A percentile compares a stretch with the other conserved stretches of the same genome.
These are phyloP conservation scores for Poeciliopsis retropinna DNA, from an alignment of 2,113 vertebrate species.

Conservation along the genomic window DNA sequence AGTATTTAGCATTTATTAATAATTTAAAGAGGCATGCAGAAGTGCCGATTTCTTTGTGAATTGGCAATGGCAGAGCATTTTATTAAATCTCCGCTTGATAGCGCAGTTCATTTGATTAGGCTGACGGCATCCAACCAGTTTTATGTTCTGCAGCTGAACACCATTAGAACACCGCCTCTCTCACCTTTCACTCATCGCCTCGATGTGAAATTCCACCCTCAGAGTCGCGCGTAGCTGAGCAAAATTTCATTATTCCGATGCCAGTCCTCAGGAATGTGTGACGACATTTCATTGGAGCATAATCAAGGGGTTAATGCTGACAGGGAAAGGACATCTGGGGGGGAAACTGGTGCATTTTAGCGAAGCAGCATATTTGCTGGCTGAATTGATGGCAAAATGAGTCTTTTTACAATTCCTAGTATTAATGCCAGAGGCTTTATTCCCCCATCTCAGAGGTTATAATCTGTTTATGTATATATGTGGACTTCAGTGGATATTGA, in stretches of 20 bases:
- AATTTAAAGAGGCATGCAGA: conserved; percentile 22
- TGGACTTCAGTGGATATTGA: conserved; percentile 32
- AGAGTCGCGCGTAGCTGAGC: conserved; percentile 22
- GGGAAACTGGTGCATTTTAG: conserved; percentile 16
- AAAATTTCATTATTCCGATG: conserved; percentile 49
- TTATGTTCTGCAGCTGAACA: conserved; percentile 36
- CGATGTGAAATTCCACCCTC: conserved; percentile 40
- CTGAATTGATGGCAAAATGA: conserved; percentile 1
- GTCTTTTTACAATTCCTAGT: conserved; percentile 5
- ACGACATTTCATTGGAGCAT: conserved; percentile 51
- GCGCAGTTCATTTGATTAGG: conserved; percentile 52
- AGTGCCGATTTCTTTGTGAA: conserved; percentile 19
- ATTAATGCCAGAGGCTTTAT: not conserved
- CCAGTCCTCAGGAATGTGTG: conserved; percentile 46
- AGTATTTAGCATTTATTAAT: conserved; percentile 26
- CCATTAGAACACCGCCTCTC: conserved; percentile 28
- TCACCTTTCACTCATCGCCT: conserved; percentile 48
- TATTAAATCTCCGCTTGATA: conserved; percentile 58
- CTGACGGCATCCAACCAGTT: conserved; percentile 54
- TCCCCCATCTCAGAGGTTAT: not conserved
- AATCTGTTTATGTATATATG: not conserved
- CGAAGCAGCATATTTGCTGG: not conserved
- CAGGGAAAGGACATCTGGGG: conserved; percentile 32
- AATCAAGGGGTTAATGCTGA: conserved; percentile 39
- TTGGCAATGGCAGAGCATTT: conserved; percentile 38